phyloP scores from a whole-genome alignment of 2,888 invertebrate species.

The Phengaris alcon region DNA sequence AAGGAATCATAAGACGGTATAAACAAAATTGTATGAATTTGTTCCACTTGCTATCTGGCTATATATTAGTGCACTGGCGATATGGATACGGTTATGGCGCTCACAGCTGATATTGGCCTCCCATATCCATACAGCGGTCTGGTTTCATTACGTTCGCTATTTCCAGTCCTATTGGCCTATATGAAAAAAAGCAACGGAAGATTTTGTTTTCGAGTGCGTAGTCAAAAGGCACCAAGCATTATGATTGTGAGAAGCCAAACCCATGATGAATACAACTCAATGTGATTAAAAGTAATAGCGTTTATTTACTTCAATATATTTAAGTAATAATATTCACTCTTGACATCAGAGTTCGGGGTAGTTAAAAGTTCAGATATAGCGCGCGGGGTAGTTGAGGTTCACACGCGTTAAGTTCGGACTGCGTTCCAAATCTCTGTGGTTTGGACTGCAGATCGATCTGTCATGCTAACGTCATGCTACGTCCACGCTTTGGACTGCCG shows the following conservation, averaged over 20 bases:
- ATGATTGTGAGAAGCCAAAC: background rate
- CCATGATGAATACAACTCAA: too few relatives aligned
- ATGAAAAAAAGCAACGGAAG: background rate
- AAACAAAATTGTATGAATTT: background rate
- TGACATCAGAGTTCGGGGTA: too few relatives aligned
- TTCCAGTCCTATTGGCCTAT: background rate
- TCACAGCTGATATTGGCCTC: background rate
- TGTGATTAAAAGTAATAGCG: too few relatives aligned
- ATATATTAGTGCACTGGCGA: background rate
- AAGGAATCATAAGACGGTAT: background rate
- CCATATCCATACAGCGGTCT: conserved; percentile 10
- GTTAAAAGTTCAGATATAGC: too few relatives aligned
- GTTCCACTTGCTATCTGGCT: background rate
- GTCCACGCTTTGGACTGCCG: too few relatives aligned
- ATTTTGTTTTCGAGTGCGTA: background rate
- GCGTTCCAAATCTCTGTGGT: too few relatives aligned
- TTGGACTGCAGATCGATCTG: too few relatives aligned
- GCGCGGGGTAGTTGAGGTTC: too few relatives aligned
- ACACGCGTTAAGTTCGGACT: too few relatives aligned
- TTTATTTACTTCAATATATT: too few relatives aligned
- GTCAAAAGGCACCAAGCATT: conserved; percentile 29
- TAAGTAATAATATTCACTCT: too few relatives aligned
- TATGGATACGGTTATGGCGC: background rate
- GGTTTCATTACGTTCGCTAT: background rate
- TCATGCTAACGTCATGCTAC: too few relatives aligned